phyloP scores from a whole-genome alignment of 1,140 invertebrate genomes.

The Hyles euphorbiae region DNA sequence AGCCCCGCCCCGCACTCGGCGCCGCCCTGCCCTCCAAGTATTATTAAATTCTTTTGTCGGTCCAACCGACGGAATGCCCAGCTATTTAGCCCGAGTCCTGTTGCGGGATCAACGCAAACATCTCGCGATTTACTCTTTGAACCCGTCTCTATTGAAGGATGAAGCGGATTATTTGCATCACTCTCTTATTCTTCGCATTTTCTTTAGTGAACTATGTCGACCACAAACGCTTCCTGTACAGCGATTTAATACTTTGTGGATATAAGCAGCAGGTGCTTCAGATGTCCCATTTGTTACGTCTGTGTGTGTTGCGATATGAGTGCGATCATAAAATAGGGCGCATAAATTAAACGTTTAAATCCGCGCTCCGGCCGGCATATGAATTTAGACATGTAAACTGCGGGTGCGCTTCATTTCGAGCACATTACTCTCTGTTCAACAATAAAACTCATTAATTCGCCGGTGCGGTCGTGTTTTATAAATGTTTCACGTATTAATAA shows the following conservation, averaged over 20 bases:
- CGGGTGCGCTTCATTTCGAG: conserved; percentile 50
- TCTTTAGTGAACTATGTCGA: neutral
- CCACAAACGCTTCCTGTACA: conserved; percentile 3
- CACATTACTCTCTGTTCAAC: conserved; percentile 63
- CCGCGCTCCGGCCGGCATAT: conserved; percentile 29
- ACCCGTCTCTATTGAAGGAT: conserved; percentile 27
- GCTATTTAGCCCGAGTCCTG: conserved; percentile 48
- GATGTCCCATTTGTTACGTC: conserved; percentile 25
- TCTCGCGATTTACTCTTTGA: conserved; percentile 32
- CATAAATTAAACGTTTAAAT: conserved; percentile 56
- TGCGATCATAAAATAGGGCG: conserved; percentile 53
- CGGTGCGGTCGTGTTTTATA: conserved; percentile 67
- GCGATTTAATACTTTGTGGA: conserved; percentile 2
- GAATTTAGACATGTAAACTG: conserved; percentile 54
- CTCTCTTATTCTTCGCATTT: conserved; percentile 15
- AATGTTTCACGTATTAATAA: conserved; percentile 75
- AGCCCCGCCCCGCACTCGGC: conserved; percentile 31
- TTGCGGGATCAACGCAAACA: conserved; percentile 45
- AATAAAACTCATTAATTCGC: conserved; percentile 72
- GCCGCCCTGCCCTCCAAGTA: conserved; percentile 36
- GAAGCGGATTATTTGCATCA: conserved; percentile 38
- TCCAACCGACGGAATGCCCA: conserved; percentile 40
- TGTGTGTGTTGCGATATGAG: conserved; percentile 14
- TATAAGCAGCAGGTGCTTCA: conserved; percentile 43
- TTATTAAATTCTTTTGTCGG: conserved; percentile 70